A percentile compares a stretch with the other conserved stretches of the same genome.
Conservation (phyloP, 1,140 invertebrate genomes). For the Ruditapes philippinarum region DNA sequence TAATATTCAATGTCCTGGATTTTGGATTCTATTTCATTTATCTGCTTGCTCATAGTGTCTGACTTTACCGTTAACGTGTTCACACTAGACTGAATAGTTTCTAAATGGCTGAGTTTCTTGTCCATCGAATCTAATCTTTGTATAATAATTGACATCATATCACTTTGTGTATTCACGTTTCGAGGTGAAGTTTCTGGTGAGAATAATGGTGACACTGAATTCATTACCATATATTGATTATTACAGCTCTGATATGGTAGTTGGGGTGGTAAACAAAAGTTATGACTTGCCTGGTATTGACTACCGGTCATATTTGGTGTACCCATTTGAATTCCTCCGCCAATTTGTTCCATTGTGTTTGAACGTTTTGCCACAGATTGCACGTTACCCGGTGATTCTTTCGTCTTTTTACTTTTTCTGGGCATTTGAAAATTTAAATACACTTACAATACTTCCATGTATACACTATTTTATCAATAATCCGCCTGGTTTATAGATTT, state of each 20-base stretch:
- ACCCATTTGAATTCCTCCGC: neutral
- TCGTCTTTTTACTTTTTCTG: neutral
- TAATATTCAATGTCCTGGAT: neutral
- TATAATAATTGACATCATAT: neutral
- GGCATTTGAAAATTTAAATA: neutral
- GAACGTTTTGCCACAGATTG: neutral
- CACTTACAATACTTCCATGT: neutral
- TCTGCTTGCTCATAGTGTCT: neutral
- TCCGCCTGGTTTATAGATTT: too few species aligned
- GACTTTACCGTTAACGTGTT: neutral
- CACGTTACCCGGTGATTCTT: neutral
- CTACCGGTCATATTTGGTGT: neutral
- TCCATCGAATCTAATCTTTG: conserved; percentile 27
- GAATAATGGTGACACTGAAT: neutral
- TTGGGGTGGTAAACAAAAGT: neutral
- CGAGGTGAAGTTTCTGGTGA: neutral
- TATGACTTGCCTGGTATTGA: neutral
- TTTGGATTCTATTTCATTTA: neutral
- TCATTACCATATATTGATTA: neutral
- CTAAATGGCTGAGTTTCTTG: neutral
- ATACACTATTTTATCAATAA: neutral
- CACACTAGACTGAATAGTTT: neutral
- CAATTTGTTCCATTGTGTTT: neutral
- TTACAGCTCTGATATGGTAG: neutral
- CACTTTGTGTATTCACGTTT: neutral